Conservation (phyloP, 2,797 vertebrate species). For the Pogoniulus pusillus region DNA sequence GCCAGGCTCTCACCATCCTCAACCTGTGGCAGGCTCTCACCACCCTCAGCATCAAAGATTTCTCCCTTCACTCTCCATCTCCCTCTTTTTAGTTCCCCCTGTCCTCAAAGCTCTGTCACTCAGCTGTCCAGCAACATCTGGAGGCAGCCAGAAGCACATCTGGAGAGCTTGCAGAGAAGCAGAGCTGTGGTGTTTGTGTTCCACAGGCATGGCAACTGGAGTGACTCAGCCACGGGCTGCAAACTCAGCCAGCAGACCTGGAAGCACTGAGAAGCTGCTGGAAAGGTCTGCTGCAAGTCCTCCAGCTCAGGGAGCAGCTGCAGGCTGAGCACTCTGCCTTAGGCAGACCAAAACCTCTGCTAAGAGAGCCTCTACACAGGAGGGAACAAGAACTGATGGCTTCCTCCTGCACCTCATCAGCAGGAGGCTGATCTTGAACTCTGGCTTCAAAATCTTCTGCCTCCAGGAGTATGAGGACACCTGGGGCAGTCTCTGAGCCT, state of each 20-base stretch:
- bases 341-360: not conserved
- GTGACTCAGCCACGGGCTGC: not conserved
- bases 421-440: not conserved
- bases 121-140: not conserved
- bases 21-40: too few species aligned
- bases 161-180: not conserved
- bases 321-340: rapidly evolving
- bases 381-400: not conserved
- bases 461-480: not conserved
- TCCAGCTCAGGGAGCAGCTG: not conserved
- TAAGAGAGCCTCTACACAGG: not conserved
- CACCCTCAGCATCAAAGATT: too few species aligned
- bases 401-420: not conserved
- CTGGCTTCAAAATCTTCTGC: not conserved
- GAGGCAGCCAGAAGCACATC: not conserved
- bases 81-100: too few species aligned
- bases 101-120: not conserved
- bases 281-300: not conserved
- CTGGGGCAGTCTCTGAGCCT: not conserved
- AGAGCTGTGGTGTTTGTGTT: not conserved
- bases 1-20: too few species aligned
- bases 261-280: not conserved
- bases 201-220: not conserved
- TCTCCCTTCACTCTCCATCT: too few species aligned
- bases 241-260: not conserved